Evolutionary conservation across 2,888 invertebrate species (phyloP), one percentile per base, ranked within the genome.

Genomic region (Caenorhabditis macrosperma): DNA sequence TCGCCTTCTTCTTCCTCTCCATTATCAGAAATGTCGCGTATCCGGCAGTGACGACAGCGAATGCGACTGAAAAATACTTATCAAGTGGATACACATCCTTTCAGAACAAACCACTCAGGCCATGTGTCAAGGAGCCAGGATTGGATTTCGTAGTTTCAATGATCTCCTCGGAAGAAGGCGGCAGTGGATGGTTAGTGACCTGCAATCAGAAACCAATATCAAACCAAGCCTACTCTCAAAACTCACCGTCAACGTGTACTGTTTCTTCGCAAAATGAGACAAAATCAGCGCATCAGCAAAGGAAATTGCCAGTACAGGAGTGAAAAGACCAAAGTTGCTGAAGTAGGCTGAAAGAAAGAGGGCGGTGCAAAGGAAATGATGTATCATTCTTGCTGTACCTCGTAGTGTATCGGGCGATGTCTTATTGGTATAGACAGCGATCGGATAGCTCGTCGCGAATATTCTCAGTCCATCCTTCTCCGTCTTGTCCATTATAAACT

Each of bases 1-100:
- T 88, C 30, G 81, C 82, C 50, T 86, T 87, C 82, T 88, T 88
- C 82, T 87, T 88, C 4, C 88, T 60, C 57, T 88, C 88, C 2
- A 87, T 82, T 44, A 88, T 88, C 33, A 88, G 55, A 71, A 88
- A 88, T 20, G 82, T 74, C 10, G 82, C 79, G 66, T 85, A 87
- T 6, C 86, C 85, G 6, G 87, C 78, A 28, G 82, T 67, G 10
- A 78, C 67, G 20, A 84, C 68, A 4, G 84, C 75, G 48, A 84
- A 78, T 30, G 81, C 55, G 0, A 82, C 81, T 78, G 63, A n/a
- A 66, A n/a, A n/a, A n/a, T n/a, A n/a, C n/a, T n/a, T n/a, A n/a
- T n/a, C n/a, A n/a, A n/a, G n/a, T 17, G 3, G 6, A 20, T 33
- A 9, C 9, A 5, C n/a, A 33, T 30, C 6, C 3, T 44, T 5